Evolutionary conservation across 2,113 vertebrate species (phyloP), one percentile per base, ranked within the genome.

Genomic region (Ginglymostoma cirratum): DNA sequence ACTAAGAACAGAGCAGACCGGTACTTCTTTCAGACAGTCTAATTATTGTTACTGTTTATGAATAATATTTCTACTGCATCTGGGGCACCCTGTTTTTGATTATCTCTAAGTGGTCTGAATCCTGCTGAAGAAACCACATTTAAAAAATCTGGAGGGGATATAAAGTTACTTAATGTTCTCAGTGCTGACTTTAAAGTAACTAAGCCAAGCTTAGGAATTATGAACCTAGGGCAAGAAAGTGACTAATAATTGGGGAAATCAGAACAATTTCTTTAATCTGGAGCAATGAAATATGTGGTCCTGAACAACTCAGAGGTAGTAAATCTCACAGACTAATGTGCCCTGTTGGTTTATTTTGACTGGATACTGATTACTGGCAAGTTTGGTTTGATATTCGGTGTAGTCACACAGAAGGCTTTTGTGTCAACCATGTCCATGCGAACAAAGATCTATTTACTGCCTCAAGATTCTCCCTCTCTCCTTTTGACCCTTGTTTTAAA

Each of bases 341-440:
- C 45, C 70, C 92, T 70, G 66, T 94, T 70, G 38, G n/a, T 94
- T 94, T 94, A 70, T 94, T 70, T 94, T 94, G 92, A 94, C 92
- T 94, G 92, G 55, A 94, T 67, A 69, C 42, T 94, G 92, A 70
- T 94, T 94, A 67, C 66, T 94, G 66, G 92, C n/a, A n/a, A 94
- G 38, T 42, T 55, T 61, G 92, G 17, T 94, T 94, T 69, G 66
- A 42, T 38, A 70, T 48, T 23, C 30, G 12, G 45, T 61, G 38
- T 70, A 23, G 38, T 69, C 55, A 69, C 66, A 70, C 66, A 94
- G 65, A 45, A 70, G 21, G 92, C 19, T 94, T 94, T 70, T 94
- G 65, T 94, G n/a, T 14, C 38, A 94, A 19, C 42, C 2, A 94
- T 70, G 21, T 38, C 27, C 92, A 70, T 70, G 38, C 24, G 21